These are phyloP conservation scores for Taxidea taxus DNA, from an alignment of 2,113 vertebrate species.

Conservation along the genomic window DNA sequence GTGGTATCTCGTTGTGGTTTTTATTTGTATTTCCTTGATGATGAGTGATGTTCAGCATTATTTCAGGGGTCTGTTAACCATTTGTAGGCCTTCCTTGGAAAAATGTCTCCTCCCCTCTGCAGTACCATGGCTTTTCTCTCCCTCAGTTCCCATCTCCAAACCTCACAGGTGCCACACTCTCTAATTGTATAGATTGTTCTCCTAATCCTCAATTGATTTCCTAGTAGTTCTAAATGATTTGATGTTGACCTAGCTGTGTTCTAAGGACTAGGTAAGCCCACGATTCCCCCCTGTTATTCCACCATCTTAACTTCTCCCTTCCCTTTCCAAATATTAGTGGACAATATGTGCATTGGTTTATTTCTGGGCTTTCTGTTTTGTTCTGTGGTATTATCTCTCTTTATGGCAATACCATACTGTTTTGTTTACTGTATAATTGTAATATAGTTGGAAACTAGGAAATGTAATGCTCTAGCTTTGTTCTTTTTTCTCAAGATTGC, in stretches of 20 bases:
- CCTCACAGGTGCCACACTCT: neutral
- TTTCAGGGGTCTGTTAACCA: neutral
- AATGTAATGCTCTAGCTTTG: neutral
- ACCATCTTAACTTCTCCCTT: neutral
- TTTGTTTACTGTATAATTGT: neutral
- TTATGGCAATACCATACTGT: neutral
- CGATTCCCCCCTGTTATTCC: neutral
- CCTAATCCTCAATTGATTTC: neutral
- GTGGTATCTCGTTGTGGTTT: neutral
- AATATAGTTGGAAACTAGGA: neutral
- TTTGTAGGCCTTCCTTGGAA: neutral
- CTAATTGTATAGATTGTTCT: neutral
- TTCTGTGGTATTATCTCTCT: neutral
- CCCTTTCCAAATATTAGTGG: neutral
- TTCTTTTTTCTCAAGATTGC: neutral
- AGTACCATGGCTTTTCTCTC: neutral
- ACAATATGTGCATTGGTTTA: neutral
- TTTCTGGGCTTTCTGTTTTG: neutral
- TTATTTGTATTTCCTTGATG: neutral
- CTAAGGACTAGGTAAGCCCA: neutral
- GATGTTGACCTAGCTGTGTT: neutral
- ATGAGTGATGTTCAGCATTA: neutral
- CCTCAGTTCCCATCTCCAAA: neutral
- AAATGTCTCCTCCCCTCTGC: neutral
- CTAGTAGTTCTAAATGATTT: neutral